Conservation (phyloP, 2,888 invertebrate species). For the Drosophila tanythrix region DNA sequence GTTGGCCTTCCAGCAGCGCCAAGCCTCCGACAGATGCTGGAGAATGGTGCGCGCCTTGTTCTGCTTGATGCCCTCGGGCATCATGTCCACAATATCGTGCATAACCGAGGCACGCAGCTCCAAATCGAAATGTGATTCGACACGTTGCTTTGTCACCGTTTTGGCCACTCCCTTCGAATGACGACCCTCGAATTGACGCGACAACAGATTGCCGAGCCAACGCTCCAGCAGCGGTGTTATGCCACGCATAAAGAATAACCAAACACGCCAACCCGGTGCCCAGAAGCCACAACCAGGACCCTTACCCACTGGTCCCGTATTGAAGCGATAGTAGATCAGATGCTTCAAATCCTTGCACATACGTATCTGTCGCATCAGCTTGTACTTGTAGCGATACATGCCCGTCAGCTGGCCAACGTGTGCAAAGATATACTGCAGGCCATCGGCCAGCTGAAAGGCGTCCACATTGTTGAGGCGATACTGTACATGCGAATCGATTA, state of each 20-base stretch:
- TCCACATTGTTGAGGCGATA: constrained; percentile 99
- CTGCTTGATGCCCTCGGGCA: constrained; percentile 99
- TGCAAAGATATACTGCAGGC: constrained; percentile 99
- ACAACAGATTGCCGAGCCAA: constrained; percentile 99
- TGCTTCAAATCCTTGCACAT: constrained; percentile 99
- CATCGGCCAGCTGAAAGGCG: constrained; percentile 99
- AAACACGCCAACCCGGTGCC: constrained; percentile 99
- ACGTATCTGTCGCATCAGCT: constrained; percentile 98
- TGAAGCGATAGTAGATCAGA: constrained; percentile 99
- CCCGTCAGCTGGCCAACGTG: constrained; percentile 99
- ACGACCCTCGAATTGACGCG: constrained; percentile 99
- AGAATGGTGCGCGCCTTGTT: constrained; percentile 99
- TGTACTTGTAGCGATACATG: constrained; percentile 99
- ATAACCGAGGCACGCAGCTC: constrained; percentile 98
- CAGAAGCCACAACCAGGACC: constrained; percentile 99
- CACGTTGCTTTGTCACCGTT: constrained; percentile 99
- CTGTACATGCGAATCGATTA: constrained; percentile 99
- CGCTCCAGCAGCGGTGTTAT: constrained; percentile 98
- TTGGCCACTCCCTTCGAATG: constrained; percentile 99
- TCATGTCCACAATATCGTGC: constrained; percentile 99
- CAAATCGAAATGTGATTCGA: constrained; percentile 99
- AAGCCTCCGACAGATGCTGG: constrained; percentile 99
- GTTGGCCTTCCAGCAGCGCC: constrained; percentile 99
- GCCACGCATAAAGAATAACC: constrained; percentile 99
- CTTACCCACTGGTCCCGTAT: constrained; percentile 99